Conservation (phyloP, 1,140 invertebrate genomes). For the Drosophila sulfurigaster region DNA sequence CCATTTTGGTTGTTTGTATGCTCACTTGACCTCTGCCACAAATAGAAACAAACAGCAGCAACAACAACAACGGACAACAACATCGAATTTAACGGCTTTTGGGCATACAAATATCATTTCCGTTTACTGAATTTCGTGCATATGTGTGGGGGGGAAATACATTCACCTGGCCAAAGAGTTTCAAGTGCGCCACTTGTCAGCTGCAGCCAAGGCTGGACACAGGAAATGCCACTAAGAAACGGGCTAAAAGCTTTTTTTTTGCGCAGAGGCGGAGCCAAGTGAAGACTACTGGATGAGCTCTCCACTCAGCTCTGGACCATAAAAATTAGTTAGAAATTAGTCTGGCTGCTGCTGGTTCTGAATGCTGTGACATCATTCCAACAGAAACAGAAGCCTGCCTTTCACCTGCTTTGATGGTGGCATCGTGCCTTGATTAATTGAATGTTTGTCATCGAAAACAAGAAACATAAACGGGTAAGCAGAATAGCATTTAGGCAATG, state of each 20-base stretch:
- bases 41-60: constrained; percentile 33
- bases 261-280: constrained; percentile 9
- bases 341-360: constrained; percentile 40
- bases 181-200: constrained; percentile 54
- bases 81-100: constrained; percentile 74
- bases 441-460: constrained; percentile 66
- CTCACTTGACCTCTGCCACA: constrained; percentile 73
- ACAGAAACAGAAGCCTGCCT: constrained; percentile 45
- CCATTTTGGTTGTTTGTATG: constrained; percentile 55
- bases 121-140: constrained; percentile 55
- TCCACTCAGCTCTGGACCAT: constrained; percentile 31
- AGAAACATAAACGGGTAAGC: constrained; percentile 42
- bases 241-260: constrained; percentile 14
- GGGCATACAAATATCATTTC: constrained; percentile 74
- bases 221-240: constrained; percentile 27
- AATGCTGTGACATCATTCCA: constrained; percentile 66
- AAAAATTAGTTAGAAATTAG: constrained; percentile 40
- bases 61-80: constrained; percentile 52
- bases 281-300: constrained; percentile 24
- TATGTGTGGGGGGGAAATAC: constrained; percentile 75
- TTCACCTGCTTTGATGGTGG: constrained; percentile 54
- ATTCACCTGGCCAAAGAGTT: constrained; percentile 64
- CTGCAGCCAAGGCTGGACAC: constrained; percentile 55
- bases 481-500: constrained; percentile 30
- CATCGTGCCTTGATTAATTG: constrained; percentile 68